These are phyloP conservation scores for Pagrus major DNA, from an alignment of 2,113 vertebrate species.

Conservation along the genomic window DNA sequence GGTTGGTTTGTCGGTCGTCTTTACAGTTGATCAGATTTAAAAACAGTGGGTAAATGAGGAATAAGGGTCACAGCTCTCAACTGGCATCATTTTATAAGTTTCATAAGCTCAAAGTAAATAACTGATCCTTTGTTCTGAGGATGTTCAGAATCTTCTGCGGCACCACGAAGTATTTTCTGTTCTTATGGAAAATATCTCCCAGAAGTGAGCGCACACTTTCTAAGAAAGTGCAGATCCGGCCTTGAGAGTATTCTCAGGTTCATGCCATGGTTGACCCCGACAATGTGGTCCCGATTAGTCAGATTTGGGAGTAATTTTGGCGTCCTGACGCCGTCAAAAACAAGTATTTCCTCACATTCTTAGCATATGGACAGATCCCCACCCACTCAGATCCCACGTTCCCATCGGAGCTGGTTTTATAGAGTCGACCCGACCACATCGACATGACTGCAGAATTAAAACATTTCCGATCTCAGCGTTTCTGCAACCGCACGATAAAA, in stretches of 20 bases:
- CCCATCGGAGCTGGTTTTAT: conserved; percentile 40
- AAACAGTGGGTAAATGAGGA: not conserved
- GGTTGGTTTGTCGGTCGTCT: too few species aligned
- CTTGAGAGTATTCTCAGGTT: conserved; percentile 51
- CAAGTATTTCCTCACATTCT: conserved; percentile 56
- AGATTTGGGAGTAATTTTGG: conserved; percentile 64
- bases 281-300: conserved; percentile 71
- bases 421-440: conserved; percentile 38
- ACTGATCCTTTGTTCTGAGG: conserved; percentile 14
- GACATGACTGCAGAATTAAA: conserved; percentile 65
- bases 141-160: conserved; percentile 29
- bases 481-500: conserved; percentile 65
- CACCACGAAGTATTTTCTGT: conserved; percentile 28
- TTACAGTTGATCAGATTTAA: conserved; percentile 9
- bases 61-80: conserved; percentile 8
- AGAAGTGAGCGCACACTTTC: conserved; percentile 21
- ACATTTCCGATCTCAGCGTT: conserved; percentile 69
- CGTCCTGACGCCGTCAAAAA: conserved; percentile 52
- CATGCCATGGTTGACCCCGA: conserved; percentile 47
- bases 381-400: conserved; percentile 35
- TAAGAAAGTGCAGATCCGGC: not conserved
- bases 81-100: conserved; percentile 18
- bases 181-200: conserved; percentile 41
- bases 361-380: conserved; percentile 38
- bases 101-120: conserved; percentile 21